Conservation (phyloP, 2,888 invertebrate species). For the Diadegma fenestrale region DNA sequence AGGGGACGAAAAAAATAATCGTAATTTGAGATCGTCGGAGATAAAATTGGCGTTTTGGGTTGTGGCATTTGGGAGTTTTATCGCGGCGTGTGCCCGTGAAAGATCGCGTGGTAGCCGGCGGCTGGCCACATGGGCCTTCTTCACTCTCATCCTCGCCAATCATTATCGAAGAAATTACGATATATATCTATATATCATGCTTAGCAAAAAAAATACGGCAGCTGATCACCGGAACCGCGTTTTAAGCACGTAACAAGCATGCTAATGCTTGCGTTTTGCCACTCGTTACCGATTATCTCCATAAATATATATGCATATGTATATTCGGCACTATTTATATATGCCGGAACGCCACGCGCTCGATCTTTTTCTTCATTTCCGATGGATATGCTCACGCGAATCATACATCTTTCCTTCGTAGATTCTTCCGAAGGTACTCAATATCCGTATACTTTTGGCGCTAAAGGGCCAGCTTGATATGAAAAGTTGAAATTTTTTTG, state of each 20-base stretch:
- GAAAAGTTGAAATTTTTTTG: too few relatives aligned
- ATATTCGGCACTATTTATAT: conserved; percentile 20
- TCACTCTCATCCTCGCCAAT: conserved; percentile 49
- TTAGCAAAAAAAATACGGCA: conserved; percentile 67
- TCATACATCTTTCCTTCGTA: conserved; percentile 43
- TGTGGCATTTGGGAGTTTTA: conserved; percentile 26
- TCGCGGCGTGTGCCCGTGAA: conserved; percentile 25
- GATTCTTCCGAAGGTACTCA: conserved; percentile 32
- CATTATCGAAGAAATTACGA: conserved; percentile 61
- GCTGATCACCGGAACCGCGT: conserved; percentile 82
- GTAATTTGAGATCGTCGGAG: conserved; percentile 13
- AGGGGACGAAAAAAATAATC: conserved; percentile 2
- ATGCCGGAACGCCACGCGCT: conserved; percentile 58
- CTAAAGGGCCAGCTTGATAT: too few relatives aligned
- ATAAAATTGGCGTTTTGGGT: conserved; percentile 35
- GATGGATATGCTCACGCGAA: conserved; percentile 52
- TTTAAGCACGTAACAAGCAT: conserved; percentile 79
- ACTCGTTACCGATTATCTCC: conserved; percentile 66
- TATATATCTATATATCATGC: background rate
- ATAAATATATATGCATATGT: conserved; percentile 41
- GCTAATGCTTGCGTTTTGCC: conserved; percentile 78
- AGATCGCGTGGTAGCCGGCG: conserved; percentile 67
- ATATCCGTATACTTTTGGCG: conserved; percentile 16
- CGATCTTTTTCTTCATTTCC: conserved; percentile 40
- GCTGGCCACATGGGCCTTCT: conserved; percentile 44